Percentiles rank a stretch among this genome's conserved stretches.
These are phyloP conservation scores for Pimpla rufipes DNA, from an alignment of 2,888 invertebrate species.

Conservation along the genomic window DNA sequence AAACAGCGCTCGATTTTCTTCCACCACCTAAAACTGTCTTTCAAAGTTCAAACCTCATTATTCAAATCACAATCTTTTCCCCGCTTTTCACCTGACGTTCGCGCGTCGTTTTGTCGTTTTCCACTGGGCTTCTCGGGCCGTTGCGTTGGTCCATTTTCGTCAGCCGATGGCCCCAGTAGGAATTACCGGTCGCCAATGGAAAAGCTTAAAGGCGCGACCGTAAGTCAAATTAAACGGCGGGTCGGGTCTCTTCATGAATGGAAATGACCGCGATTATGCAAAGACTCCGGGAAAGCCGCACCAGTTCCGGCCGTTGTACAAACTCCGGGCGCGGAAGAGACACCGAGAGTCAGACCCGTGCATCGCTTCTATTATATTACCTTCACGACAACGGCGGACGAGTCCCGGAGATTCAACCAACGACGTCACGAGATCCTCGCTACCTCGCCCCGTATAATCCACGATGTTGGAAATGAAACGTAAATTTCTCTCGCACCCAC, in stretches of 20 bases:
- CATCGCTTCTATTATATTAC: slow-evolving; percentile 66
- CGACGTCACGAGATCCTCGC: slow-evolving; percentile 48
- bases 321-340: slow-evolving; percentile 12
- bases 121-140: background rate
- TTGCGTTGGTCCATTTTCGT: slow-evolving; percentile 15
- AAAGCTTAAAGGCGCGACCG: slow-evolving; percentile 65
- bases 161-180: slow-evolving; percentile 6
- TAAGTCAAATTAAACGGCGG: slow-evolving; percentile 75
- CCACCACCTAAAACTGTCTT: background rate
- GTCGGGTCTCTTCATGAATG: slow-evolving; percentile 70
- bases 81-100: background rate
- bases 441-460: slow-evolving; percentile 41
- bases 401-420: slow-evolving; percentile 59
- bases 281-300: slow-evolving; percentile 53
- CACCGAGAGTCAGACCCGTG: slow-evolving; percentile 26
- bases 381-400: slow-evolving; percentile 21
- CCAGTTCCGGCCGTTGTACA: slow-evolving; percentile 49
- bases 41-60: background rate
- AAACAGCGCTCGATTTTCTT: too few species aligned
- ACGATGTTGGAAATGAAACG: slow-evolving; percentile 66
- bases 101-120: background rate
- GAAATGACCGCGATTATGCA: slow-evolving; percentile 72
- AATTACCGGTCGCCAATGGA: slow-evolving; percentile 62
- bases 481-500: slow-evolving; percentile 62
- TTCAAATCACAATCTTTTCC: background rate